phyloP scores from a whole-genome alignment of 2,113 vertebrate genomes.

The Opisthocomus hoazin region DNA sequence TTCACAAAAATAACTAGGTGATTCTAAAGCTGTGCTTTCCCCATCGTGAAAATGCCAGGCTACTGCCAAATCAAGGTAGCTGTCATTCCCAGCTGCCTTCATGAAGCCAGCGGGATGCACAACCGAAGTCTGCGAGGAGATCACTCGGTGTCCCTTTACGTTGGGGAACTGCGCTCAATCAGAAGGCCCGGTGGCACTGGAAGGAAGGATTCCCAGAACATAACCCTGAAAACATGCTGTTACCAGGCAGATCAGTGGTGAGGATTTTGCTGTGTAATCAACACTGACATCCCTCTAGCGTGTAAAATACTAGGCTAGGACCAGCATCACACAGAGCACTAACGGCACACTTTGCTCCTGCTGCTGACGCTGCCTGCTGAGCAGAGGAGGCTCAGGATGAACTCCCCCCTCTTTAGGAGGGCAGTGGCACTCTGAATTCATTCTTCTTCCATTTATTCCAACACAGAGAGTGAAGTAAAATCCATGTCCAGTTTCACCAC shows the following conservation, averaged over 20 bases:
- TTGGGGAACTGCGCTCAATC: not conserved
- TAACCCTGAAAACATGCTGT: not conserved
- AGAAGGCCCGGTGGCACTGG: not conserved
- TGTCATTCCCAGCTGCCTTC: not conserved
- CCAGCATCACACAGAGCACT: not conserved
- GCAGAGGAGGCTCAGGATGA: not conserved
- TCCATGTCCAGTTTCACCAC: fast-evolving
- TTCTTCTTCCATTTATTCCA: not conserved
- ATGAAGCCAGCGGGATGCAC: not conserved
- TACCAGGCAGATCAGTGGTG: not conserved
- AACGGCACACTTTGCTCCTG: not conserved
- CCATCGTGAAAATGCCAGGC: not conserved
- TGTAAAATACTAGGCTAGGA: fast-evolving
- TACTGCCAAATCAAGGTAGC: not conserved
- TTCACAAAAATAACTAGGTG: not conserved
- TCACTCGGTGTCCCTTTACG: not conserved
- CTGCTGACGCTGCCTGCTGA: not conserved
- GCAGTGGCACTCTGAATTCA: not conserved
- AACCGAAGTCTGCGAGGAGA: not conserved
- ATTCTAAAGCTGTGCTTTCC: not conserved
- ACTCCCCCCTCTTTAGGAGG: not conserved
- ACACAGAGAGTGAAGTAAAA: not conserved
- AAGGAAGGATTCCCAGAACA: not conserved
- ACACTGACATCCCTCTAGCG: not conserved
- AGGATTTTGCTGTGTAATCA: not conserved